phyloP scores from a whole-genome alignment of 2,888 invertebrate species.

The Trissolcus japonicus region DNA sequence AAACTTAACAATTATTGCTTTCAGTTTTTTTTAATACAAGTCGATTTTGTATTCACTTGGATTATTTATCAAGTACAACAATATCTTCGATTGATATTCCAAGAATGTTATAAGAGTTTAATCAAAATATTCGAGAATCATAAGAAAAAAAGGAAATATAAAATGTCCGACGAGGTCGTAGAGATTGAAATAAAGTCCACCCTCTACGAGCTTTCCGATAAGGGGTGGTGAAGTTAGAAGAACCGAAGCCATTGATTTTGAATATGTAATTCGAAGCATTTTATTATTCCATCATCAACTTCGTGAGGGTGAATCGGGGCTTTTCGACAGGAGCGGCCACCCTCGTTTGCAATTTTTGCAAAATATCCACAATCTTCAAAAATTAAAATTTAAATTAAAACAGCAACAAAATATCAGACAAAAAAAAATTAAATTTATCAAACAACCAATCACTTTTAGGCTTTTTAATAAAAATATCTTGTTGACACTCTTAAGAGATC shows the following conservation, averaged over 20 bases:
- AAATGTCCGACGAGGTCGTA: slow-evolving; percentile 63
- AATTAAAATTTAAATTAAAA: too few relatives aligned
- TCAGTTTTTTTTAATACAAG: too few relatives aligned
- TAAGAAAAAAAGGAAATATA: slow-evolving; percentile 47
- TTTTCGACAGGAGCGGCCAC: slow-evolving; percentile 35
- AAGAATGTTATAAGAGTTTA: slow-evolving; percentile 55
- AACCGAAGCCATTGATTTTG: slow-evolving; percentile 74
- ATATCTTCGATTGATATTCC: not conserved
- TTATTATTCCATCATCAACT: slow-evolving; percentile 72
- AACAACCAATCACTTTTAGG: too few relatives aligned
- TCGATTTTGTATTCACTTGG: too few relatives aligned
- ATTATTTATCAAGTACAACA: too few relatives aligned
- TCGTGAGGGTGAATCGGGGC: slow-evolving; percentile 56
- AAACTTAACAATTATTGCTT: too few relatives aligned
- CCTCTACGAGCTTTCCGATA: slow-evolving; percentile 61
- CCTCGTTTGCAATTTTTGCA: too few relatives aligned
- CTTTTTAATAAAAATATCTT: too few relatives aligned
- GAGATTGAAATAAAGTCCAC: slow-evolving; percentile 62
- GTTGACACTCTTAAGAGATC: too few relatives aligned
- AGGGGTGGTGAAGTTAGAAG: slow-evolving; percentile 57
- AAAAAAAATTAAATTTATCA: too few relatives aligned
- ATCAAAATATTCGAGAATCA: slow-evolving; percentile 39
- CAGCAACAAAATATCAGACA: too few relatives aligned
- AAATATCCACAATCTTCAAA: not conserved
- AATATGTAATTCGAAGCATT: slow-evolving; percentile 75